phyloP scores from a whole-genome alignment of 92 coral and sea anemone genomes.

The Hydrozoanthus gracilis region DNA sequence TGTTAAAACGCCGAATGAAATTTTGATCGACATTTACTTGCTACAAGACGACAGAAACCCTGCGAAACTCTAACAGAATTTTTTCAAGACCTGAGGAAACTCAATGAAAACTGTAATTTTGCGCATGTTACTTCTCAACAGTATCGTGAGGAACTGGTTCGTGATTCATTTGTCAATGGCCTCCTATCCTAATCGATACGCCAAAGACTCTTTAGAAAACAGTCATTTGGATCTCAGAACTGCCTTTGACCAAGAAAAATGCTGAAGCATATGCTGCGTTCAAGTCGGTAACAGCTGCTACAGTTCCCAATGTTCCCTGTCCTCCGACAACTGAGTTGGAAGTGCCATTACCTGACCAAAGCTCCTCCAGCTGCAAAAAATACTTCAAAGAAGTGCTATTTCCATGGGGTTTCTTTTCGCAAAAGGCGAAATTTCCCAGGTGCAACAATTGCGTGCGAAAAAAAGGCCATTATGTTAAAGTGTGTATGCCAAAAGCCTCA shows the following conservation, averaged over 20 bases:
- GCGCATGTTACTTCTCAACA: constrained; percentile 32
- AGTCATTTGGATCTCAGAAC: constrained; percentile 37
- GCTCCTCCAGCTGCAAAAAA: constrained; percentile 17
- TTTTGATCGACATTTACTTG: constrained; percentile 4
- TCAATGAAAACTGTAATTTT: constrained; percentile 34
- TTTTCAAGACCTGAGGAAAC: constrained; percentile 36
- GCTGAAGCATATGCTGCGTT: constrained; percentile 22
- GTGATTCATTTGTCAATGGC: constrained; percentile 30
- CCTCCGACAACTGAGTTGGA: neutral
- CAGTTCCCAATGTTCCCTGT: neutral
- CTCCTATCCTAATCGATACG: constrained; percentile 26
- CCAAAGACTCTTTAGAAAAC: constrained; percentile 43
- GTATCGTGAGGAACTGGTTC: constrained; percentile 26
- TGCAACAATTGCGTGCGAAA: constrained; percentile 27
- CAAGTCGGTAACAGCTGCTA: constrained; percentile 36
- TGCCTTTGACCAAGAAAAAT: constrained; percentile 46
- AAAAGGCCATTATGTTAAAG: constrained; percentile 45
- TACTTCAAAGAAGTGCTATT: constrained; percentile 25
- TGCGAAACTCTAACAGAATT: constrained; percentile 46
- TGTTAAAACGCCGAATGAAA: neutral
- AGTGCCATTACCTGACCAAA: constrained; percentile 7
- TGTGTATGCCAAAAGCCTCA: constrained; percentile 13
- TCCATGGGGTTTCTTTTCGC: constrained; percentile 25
- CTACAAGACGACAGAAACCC: constrained; percentile 32
- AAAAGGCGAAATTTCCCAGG: constrained; percentile 29